These are phyloP conservation scores for Palloptera scutellata DNA, from an alignment of 2,888 invertebrate species.

Conservation along the genomic window DNA sequence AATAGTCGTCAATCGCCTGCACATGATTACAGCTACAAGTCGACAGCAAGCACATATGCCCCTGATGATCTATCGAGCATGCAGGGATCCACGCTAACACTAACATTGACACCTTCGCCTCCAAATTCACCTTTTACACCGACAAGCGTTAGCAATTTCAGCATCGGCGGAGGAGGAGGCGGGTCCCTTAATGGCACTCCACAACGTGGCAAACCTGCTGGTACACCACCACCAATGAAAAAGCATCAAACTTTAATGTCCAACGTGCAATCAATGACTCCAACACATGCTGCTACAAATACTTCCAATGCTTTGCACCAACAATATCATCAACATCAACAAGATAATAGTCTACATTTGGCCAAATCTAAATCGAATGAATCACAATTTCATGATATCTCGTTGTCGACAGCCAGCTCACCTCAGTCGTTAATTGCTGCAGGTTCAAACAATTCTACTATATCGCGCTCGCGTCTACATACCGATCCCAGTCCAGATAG, in stretches of 20 bases:
- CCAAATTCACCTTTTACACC: slow-evolving; percentile 62
- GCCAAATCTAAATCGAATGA: slow-evolving; percentile 93
- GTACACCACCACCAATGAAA: slow-evolving; percentile 79
- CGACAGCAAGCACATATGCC: slow-evolving; percentile 33
- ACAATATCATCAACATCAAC: slow-evolving; percentile 30
- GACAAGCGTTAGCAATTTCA: slow-evolving; percentile 36
- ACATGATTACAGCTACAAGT: slow-evolving; percentile 40
- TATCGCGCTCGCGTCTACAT: slow-evolving; percentile 55
- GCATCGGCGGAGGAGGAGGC: slow-evolving; percentile 41
- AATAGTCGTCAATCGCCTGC: slow-evolving; percentile 40
- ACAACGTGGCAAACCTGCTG: slow-evolving; percentile 52
- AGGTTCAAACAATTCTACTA: slow-evolving; percentile 37
- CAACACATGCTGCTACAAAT: slow-evolving; percentile 43
- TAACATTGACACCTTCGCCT: slow-evolving; percentile 63
- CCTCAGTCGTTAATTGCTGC: slow-evolving; percentile 36
- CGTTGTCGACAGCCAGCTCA: slow-evolving; percentile 58
- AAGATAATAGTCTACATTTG: slow-evolving; percentile 62
- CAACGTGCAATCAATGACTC: slow-evolving; percentile 54
- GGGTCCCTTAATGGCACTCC: slow-evolving; percentile 56
- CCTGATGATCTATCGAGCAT: slow-evolving; percentile 45
- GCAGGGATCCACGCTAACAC: slow-evolving; percentile 52
- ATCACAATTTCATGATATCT: slow-evolving; percentile 74
- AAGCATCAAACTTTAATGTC: slow-evolving; percentile 72
- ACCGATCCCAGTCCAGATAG: slow-evolving; percentile 64
- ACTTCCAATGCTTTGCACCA: slow-evolving; percentile 11